phyloP scores from a whole-genome alignment of 2,888 invertebrate genomes.

The Cephus runcator region DNA sequence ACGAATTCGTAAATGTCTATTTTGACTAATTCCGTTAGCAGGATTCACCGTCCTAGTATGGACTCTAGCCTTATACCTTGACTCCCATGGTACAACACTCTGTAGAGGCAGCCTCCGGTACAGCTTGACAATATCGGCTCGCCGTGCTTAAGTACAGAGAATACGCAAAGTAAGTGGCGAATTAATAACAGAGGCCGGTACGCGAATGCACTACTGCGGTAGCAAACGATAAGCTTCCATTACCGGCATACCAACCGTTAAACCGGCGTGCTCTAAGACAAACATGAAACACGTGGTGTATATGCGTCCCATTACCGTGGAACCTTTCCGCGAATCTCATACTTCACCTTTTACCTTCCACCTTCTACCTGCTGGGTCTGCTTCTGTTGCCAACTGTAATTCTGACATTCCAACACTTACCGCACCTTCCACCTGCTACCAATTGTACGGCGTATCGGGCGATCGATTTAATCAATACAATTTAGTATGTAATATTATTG shows the following conservation, averaged over 20 bases:
- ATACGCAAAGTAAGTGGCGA: constrained; percentile 46
- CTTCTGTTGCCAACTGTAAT: background rate
- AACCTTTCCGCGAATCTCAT: background rate
- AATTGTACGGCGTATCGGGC: background rate
- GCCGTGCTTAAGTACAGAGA: background rate
- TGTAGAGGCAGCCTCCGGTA: background rate
- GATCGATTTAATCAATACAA: background rate
- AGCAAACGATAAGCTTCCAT: constrained; percentile 56
- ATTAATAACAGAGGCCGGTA: constrained; percentile 46
- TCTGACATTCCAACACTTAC: background rate
- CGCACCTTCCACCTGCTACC: background rate
- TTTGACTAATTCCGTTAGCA: background rate
- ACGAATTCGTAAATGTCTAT: background rate
- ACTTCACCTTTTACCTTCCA: background rate
- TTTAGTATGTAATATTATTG: background rate
- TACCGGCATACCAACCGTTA: constrained; percentile 53
- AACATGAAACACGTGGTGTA: background rate
- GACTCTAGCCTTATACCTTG: background rate
- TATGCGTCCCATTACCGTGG: background rate
- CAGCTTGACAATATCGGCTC: background rate
- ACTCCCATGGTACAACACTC: background rate
- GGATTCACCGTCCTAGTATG: background rate
- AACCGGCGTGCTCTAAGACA: constrained; percentile 23
- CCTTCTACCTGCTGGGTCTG: background rate
- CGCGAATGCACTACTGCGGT: constrained; percentile 38